Base-by-base conservation (phyloP, 92 coral and sea anemone genomes). In the Galaxea fascicularis region DNA sequence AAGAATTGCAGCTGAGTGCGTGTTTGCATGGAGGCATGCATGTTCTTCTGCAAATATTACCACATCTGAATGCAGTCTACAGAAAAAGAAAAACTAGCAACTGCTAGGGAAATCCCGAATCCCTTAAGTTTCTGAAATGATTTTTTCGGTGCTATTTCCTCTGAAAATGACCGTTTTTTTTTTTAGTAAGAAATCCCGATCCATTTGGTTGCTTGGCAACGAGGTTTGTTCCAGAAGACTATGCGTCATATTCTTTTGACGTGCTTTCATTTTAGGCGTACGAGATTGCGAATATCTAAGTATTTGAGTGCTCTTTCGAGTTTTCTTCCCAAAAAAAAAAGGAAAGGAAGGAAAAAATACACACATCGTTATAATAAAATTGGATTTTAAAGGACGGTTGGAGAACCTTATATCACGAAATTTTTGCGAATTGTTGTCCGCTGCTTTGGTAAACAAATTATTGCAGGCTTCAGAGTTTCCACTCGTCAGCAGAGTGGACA, bases 391-490 rank as follows among this genome's bases (percentile, higher is more conserved):
- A 22, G 44, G 59, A 78, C 71, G 47, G 60, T 63, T 65, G 39
- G 45, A 17, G 26, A 24, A 15, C 4, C 1, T 64, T 65, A 78
- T 47, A 63, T 46, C 47, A 25, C 3, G 0, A 1, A 9, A 46
- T 0, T 10, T 10, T 0, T 5, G 4, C 8, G 15, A 17, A 14
- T 1, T 21, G 2, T 16, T 29, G 7, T 29, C 84, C 84, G 84
- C 84, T 79, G 84, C 24, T 4, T 35, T 0, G 30, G 21, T 51
- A 79, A 66, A 65, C 65, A 65, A 79, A 21, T 21, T 13, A 30
- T 67, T 31, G 84, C 84, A 27, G 74, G 84, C 84, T 26, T 31
- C 8, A 4, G 9, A 26, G 51, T 49, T 65, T 56, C 41, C 41
- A 35, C 3, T 35, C 41, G 41, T 35, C 41, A 35, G n/a, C n/a